Base-by-base conservation (phyloP, 1,140 invertebrate species). In the Leguminivora glycinivorella region DNA sequence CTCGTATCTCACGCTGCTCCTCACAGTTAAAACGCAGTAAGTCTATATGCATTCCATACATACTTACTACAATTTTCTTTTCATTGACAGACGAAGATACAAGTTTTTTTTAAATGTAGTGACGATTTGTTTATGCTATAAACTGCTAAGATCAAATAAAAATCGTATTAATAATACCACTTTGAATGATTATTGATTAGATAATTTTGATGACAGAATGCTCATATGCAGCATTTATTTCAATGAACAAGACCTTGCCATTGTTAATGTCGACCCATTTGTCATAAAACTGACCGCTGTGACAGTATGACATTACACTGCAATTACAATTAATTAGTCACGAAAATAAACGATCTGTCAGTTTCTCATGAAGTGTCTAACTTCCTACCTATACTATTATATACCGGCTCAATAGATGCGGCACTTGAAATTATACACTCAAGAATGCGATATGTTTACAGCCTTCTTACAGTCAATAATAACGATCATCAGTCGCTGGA, bases 211-310 rank as follows among this genome's bases (percentile, higher is more conserved):
- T 34, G 9, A 34, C 12, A 10, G 9, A 10, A 34, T 10, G 10
- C 14, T 12, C 2, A 3, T 38, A 38, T 38, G 10, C 10, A 12
- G 10, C 2, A 3, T 12, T 38, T 38, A 12, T 38, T 38, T 38
- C 34, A 38, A 22, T 52, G 19, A 22, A 52, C 19, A 52, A 52
- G 47, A 52, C 47, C 19, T 52, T 52, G 7, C 6, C 47, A 52
- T 52, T 52, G 6, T n/a, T 22, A 52, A 52, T 22, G 47, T 52
- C 47, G 19, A 22, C 19, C n/a, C 47, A 52, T 52, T 52, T 52
- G 47, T 52, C 47, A 52, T 52, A 22, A 52, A 52, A 19, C 43
- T 47, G 43, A 47, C 47, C 19, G 47, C 47, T 52, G 47, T 22
- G 47, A 52, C 47, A 22, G 47, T 52, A 10, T 52, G 47, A 52